phyloP scores from a whole-genome alignment of 2,888 invertebrate species.

The Odontomyia ornata region DNA sequence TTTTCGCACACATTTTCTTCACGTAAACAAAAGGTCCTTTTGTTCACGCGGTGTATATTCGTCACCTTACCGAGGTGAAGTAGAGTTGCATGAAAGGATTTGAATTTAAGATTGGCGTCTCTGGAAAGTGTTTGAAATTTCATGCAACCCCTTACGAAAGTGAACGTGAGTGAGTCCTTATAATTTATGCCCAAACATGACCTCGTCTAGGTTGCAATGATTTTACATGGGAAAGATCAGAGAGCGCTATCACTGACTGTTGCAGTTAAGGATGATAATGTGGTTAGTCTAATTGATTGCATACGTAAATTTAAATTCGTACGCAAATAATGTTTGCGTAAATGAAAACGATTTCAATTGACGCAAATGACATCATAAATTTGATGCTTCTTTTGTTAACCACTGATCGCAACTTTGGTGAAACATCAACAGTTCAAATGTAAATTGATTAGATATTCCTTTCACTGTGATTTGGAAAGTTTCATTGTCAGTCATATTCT shows the following conservation, averaged over 20 bases:
- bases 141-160: slow-evolving; percentile 2
- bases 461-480: neutral
- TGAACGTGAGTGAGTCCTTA: neutral
- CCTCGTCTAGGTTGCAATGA: neutral
- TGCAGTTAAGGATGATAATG: neutral
- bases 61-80: slow-evolving; percentile 26
- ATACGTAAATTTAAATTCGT: slow-evolving; percentile 16
- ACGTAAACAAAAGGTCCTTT: slow-evolving; percentile 26
- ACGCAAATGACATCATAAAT: slow-evolving; percentile 41
- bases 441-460: neutral
- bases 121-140: neutral
- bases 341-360: slow-evolving; percentile 15
- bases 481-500: slow-evolving; percentile 33
- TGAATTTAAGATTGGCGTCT: slow-evolving; percentile 13
- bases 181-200: slow-evolving; percentile 38
- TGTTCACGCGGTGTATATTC: slow-evolving; percentile 30
- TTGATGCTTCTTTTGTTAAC: slow-evolving; percentile 22
- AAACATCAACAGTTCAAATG: neutral
- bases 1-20: slow-evolving; percentile 38
- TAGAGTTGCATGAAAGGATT: slow-evolving; percentile 30
- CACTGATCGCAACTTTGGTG: neutral
- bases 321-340: slow-evolving; percentile 34
- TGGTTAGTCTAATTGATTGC: slow-evolving; percentile 21
- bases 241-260: neutral
- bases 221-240: slow-evolving; percentile 33